Base-by-base conservation (phyloP, 1,140 invertebrate species). In the Coenobita brevimanus region DNA sequence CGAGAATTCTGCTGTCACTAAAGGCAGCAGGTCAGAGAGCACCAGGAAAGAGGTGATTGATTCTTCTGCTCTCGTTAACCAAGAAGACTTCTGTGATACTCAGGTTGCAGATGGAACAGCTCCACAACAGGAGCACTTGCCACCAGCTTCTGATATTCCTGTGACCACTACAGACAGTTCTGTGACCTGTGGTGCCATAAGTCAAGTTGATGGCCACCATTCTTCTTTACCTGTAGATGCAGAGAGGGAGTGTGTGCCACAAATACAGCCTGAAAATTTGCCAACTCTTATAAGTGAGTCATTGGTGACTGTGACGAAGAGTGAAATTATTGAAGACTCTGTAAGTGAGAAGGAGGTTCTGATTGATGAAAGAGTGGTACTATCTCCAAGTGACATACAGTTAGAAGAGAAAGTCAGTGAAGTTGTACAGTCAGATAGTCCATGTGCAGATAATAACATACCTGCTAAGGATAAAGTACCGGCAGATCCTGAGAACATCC, bases 321-420 rank as follows among this genome's bases (percentile, higher is more conserved):
- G 54, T 60, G 85, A 87, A 71, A 30, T 87, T 30, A 80, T 81
- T 43, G 85, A 87, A 80, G 76, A 87, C 27, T 71, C 85, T 2
- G 33, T 87, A 6, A 57, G 64, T 41, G 60, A 80, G 38, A 81
- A 64, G 27, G 27, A 50, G 17, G 54, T 36, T 27, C 36, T 84
- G 50, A 21, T 54, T 57, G 67, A 84, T n/a, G 50, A 85, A 43
- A 46, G 13, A 21, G 78, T 73, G 21, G 41, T 24, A 43, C 13
- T 38, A 60, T 50, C 41, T 30, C 38, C 67, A 17, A 6, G 67
- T 71, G 27, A 71, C 4, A 71, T 38, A 38, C 27, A 54, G 46
- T 1, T 54, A 30, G 50, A 33, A 8, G 33, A 36, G 21, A 30
- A 64, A 15, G 33, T 41, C 27, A 24, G 36, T 64, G 73, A 24